These are phyloP conservation scores for Gadus chalcogrammus DNA, from an alignment of 2,113 vertebrate genomes.

Conservation along the genomic window DNA sequence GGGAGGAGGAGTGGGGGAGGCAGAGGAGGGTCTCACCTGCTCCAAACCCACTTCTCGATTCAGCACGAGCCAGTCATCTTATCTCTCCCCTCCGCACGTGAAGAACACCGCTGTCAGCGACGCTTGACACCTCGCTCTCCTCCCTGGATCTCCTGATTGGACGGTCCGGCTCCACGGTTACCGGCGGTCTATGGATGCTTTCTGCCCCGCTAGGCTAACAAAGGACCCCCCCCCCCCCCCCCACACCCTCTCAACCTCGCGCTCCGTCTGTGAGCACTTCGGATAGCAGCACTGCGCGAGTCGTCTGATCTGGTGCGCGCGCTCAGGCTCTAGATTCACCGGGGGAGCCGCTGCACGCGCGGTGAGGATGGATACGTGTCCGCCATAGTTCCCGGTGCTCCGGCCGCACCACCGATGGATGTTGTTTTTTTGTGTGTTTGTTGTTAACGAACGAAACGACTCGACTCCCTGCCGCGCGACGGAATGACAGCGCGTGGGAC, in stretches of 20 bases:
- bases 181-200: too few species aligned
- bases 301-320: too few species aligned
- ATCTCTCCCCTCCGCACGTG: not conserved
- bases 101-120: not conserved
- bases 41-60: constrained; percentile 28
- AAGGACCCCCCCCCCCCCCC: constrained; percentile 40
- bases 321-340: too few species aligned
- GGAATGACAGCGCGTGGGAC: constrained; percentile 26
- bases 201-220: constrained; percentile 44
- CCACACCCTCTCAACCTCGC: too few species aligned
- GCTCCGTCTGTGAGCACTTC: too few species aligned
- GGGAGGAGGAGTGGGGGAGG: constrained; percentile 34
- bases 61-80: not conserved
- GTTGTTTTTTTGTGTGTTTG: not conserved
- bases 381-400: too few species aligned
- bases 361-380: too few species aligned
- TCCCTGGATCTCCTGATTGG: too few species aligned
- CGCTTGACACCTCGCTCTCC: not conserved
- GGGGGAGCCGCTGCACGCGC: too few species aligned
- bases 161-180: too few species aligned
- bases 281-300: too few species aligned
- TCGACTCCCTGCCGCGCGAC: not conserved
- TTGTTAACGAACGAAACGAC: not conserved
- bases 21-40: constrained; percentile 59
- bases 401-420: too few species aligned